Conservation (phyloP, 1,140 invertebrate species). For the Drosophila kohkoa region DNA sequence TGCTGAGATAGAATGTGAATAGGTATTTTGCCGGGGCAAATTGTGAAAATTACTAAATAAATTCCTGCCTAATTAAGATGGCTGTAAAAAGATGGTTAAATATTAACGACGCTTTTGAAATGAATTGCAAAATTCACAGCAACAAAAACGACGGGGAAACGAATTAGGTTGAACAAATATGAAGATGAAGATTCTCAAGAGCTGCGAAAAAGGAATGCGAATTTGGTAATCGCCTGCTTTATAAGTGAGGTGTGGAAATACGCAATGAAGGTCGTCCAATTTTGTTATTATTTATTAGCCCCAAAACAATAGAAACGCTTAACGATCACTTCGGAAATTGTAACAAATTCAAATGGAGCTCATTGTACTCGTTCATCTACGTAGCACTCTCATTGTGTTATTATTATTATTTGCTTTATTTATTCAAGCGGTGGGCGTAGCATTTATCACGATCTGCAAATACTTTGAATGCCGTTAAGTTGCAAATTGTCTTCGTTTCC, state of each 20-base stretch:
- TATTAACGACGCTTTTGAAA: neutral
- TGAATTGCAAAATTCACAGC: neutral
- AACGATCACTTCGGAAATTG: slow-evolving; percentile 45
- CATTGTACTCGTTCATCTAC: slow-evolving; percentile 13
- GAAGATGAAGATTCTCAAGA: neutral
- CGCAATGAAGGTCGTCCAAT: slow-evolving; percentile 28
- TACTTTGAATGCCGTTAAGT: slow-evolving; percentile 59
- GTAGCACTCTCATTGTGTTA: slow-evolving; percentile 2
- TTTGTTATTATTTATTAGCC: slow-evolving; percentile 41
- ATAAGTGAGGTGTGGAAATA: slow-evolving; percentile 35
- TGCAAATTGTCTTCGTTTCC: slow-evolving; percentile 54
- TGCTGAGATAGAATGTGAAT: slow-evolving; percentile 1
- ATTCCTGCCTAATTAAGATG: slow-evolving; percentile 20
- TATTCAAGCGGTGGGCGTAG: slow-evolving; percentile 67
- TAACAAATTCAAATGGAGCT: slow-evolving; percentile 45
- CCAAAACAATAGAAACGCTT: slow-evolving; percentile 15
- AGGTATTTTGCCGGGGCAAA: slow-evolving; percentile 9
- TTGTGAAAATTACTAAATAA: slow-evolving; percentile 21
- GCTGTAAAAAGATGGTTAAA: neutral
- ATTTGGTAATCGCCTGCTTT: neutral
- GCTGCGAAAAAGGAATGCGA: neutral
- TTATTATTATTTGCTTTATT: slow-evolving; percentile 54
- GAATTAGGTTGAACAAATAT: slow-evolving; percentile 3
- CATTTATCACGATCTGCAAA: slow-evolving; percentile 76
- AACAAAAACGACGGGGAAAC: neutral